A percentile compares a stretch with the other conserved stretches of the same genome.
phyloP scores from a whole-genome alignment of 2,113 vertebrate genomes.

The Elachura formosa region DNA sequence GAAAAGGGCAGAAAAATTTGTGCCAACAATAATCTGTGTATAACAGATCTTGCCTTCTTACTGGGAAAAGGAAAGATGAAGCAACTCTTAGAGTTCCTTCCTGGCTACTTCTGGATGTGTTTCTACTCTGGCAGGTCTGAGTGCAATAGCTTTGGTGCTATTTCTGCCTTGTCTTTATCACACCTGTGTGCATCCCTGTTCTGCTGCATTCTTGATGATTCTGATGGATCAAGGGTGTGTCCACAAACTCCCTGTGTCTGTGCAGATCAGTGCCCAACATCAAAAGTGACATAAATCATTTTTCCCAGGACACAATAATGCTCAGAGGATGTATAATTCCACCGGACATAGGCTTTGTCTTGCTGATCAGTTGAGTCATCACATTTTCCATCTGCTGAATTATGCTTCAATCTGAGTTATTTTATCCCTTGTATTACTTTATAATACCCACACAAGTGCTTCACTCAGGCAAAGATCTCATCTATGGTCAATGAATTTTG shows the following conservation, averaged over 20 bases:
- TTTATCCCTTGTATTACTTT: not conserved
- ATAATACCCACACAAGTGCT: not conserved
- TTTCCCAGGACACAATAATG: not conserved
- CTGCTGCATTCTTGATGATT: not conserved
- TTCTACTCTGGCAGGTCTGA: not conserved
- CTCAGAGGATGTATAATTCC: not conserved
- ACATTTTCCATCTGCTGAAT: slow-evolving; percentile 21
- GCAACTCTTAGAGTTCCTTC: not conserved
- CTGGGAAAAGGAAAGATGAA: not conserved
- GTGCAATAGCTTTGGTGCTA: not conserved
- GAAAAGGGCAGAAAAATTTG: not conserved
- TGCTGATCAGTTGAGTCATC: not conserved
- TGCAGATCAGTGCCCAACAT: not conserved
- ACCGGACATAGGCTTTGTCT: not conserved
- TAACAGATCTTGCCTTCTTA: not conserved
- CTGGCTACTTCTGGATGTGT: not conserved
- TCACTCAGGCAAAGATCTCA: not conserved
- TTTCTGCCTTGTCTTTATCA: not conserved
- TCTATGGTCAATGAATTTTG: not conserved
- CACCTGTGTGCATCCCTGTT: not conserved
- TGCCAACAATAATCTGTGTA: not conserved
- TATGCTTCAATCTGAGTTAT: slow-evolving; percentile 8
- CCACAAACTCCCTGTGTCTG: not conserved
- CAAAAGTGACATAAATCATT: not conserved
- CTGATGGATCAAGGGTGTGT: not conserved